Base-by-base conservation (phyloP, 2,797 vertebrate genomes). In the Hylomyscus alleni region DNA sequence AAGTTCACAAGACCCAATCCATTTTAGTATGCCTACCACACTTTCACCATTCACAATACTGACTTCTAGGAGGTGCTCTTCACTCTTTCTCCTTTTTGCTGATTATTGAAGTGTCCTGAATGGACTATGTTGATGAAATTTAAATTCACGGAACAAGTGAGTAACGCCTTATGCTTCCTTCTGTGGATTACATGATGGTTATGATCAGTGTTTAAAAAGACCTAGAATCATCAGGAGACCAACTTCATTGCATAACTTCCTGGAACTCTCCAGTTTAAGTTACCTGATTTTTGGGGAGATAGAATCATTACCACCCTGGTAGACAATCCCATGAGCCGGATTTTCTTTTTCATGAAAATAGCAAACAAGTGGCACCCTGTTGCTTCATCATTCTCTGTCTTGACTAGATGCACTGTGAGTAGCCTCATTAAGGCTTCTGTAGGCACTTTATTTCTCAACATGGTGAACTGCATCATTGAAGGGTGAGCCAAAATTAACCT, bases 321-420 rank as follows among this genome's bases (percentile, higher is more conserved):
- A 31, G 14, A 83, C 3, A 2, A 29, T 62, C 44, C 6, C 15
- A 31, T 44, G 56, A 62, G 14, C 7, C 60, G 24, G 14, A 3
- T 40, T 60, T 24, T 44, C 17, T 40, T 60, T 22, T 20, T 67
- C 9, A 44, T 19, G 29, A 81, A 7, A 44, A 9, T 31, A 19
- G 15, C 44, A 60, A 83, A 58, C 14, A 19, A 31, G 9, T 1
- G 10, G 11, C 26, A 6, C 1, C 1, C 54, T 4, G 12, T 1
- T 37, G n/a, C 37, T 58, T 19, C 14, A 44, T 29, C 8, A 29
- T 8, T 19, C 20, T 14, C 37, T 60, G 37, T 14, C 24, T 83
- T 62, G 56, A 62, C 6, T 44, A 8, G 14, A 83, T 44, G 14
- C 24, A 44, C 0, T 44, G 19, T 15, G 58, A 83, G 14, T 7